These are phyloP conservation scores for Rotaria sp. DNA, from an alignment of 2,888 invertebrate species.

Conservation along the genomic window DNA sequence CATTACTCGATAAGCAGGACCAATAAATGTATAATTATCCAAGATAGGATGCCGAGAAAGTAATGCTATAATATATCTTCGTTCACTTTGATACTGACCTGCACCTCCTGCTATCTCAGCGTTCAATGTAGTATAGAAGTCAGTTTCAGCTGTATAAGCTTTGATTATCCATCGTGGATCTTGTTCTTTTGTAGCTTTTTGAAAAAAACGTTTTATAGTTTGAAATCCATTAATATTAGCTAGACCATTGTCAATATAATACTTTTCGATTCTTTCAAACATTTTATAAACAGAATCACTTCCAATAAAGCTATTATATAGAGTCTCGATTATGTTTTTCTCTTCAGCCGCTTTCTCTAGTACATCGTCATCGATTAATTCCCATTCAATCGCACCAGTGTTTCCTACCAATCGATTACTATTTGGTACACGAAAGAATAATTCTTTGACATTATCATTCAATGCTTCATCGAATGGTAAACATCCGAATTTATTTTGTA, in stretches of 20 bases:
- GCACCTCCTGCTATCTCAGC: neutral
- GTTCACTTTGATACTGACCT: neutral
- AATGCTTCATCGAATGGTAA: neutral
- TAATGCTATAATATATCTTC: neutral
- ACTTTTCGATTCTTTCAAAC: too few species aligned
- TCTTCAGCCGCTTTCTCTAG: neutral
- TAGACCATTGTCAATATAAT: too few species aligned
- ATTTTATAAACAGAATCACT: too few species aligned
- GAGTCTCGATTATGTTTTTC: neutral
- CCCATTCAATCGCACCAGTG: neutral
- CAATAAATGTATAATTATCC: neutral
- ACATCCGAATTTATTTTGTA: neutral
- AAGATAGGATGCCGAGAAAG: neutral
- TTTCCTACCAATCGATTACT: neutral
- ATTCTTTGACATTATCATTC: neutral
- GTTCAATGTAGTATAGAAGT: neutral
- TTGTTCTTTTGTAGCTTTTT: neutral
- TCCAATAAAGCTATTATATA: neutral
- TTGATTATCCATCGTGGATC: neutral
- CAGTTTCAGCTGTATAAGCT: neutral
- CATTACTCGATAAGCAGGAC: neutral
- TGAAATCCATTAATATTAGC: neutral
- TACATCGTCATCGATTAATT: neutral
- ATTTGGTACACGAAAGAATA: neutral
- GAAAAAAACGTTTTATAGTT: neutral